Percentiles rank a stretch among this genome's conserved stretches.
phyloP scores from a whole-genome alignment of 2,888 invertebrate genomes.

The Cyaniris semiargus region DNA sequence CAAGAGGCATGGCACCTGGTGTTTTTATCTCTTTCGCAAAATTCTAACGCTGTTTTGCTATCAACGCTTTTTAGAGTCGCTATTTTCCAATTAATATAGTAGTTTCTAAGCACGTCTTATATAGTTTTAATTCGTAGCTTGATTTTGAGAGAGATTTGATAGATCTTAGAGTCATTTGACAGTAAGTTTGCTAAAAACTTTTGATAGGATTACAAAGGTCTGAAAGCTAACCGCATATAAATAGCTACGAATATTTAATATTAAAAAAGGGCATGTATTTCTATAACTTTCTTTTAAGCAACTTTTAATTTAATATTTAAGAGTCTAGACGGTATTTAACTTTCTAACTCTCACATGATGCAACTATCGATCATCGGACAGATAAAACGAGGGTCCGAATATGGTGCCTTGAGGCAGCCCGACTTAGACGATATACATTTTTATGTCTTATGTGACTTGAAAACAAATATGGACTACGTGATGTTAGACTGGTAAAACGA shows the following conservation, averaged over 20 bases:
- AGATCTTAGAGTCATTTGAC: not conserved
- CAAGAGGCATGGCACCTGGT: constrained; percentile 77
- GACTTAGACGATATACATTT: not conserved
- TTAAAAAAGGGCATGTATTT: not conserved
- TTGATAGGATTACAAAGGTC: no score
- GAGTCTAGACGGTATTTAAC: not conserved
- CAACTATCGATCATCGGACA: constrained; percentile 7
- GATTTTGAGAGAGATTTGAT: not conserved
- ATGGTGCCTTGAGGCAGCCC: not conserved
- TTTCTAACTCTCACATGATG: constrained; percentile 9
- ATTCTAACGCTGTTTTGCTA: constrained; percentile 70
- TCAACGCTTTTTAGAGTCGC: constrained; percentile 40
- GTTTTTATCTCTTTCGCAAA: constrained; percentile 76
- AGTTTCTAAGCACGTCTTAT: not conserved
- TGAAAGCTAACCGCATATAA: not conserved
- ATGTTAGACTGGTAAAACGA: not conserved
- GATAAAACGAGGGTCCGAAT: constrained; percentile 14
- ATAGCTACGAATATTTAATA: not conserved
- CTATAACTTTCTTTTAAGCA: not conserved
- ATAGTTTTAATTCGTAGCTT: not conserved
- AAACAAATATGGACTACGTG: not conserved
- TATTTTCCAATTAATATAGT: not conserved
- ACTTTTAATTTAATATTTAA: not conserved
- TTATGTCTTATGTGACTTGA: constrained; percentile 15
- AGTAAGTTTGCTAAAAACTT: not conserved